Evolutionary conservation across 53 echinoderm and acorn worm species (phyloP).

Genomic region (Echinometra lucunter): DNA sequence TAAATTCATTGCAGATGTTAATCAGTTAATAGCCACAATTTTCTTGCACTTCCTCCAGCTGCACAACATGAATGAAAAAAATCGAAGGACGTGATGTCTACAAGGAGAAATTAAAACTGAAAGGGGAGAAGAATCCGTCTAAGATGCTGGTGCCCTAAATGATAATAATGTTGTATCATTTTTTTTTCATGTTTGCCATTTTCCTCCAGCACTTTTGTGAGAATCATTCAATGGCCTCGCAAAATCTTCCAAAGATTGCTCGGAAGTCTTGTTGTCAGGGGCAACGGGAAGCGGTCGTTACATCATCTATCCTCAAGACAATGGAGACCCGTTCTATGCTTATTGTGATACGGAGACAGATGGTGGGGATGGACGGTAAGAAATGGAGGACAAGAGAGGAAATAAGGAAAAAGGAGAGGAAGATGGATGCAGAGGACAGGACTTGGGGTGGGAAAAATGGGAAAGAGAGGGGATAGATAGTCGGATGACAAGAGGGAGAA

Average conservation of each 20-base stretch:
- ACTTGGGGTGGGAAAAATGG: neutral
- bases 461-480: too few relatives aligned
- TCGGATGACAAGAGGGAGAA: too few relatives aligned
- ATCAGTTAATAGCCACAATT: too few relatives aligned
- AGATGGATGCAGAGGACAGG: neutral
- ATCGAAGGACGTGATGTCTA: too few relatives aligned
- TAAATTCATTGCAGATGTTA: too few relatives aligned
- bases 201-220: conserved; percentile 50
- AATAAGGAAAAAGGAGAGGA: neutral
- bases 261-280: conserved; percentile 65
- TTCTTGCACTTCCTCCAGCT: too few relatives aligned
- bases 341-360: conserved; percentile 76
- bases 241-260: conserved; percentile 70
- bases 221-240: neutral
- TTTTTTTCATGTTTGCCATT: neutral
- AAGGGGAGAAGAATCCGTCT: too few relatives aligned
- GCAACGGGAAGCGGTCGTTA: conserved; percentile 69
- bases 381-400: neutral
- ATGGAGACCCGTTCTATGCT: conserved; percentile 65
- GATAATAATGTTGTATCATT: too few relatives aligned
- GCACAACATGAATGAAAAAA: too few relatives aligned
- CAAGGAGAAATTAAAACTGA: too few relatives aligned
- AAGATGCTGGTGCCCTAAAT: too few relatives aligned
- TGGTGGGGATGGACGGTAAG: conserved; percentile 79
- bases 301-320: conserved; percentile 62